These are phyloP conservation scores for Actenoides hombroni DNA, from an alignment of 2,113 vertebrate species.

Conservation along the genomic window DNA sequence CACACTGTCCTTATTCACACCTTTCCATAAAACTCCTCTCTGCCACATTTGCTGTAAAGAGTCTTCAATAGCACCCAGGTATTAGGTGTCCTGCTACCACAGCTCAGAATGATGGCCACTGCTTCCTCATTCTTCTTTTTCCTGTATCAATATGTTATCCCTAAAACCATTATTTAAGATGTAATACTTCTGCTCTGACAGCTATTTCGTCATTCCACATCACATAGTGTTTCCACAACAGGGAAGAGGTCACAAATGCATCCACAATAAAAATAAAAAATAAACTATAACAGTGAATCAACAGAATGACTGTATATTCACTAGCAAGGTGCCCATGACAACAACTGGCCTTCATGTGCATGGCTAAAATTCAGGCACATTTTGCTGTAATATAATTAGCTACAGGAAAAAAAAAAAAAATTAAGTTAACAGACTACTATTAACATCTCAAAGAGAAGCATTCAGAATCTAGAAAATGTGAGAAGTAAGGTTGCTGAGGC, in stretches of 20 bases:
- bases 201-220: background rate
- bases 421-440: background rate
- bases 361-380: background rate
- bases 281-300: background rate
- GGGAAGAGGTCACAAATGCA: background rate
- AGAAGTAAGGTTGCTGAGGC: slow-evolving; percentile 36
- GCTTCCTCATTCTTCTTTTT: background rate
- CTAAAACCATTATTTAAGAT: background rate
- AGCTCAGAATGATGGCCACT: background rate
- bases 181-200: background rate
- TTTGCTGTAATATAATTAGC: background rate
- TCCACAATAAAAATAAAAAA: background rate
- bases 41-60: background rate
- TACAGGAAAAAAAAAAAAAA: background rate
- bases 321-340: background rate
- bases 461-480: background rate
- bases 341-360: background rate
- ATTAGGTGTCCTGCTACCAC: background rate
- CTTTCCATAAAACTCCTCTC: background rate
- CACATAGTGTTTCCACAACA: background rate
- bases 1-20: background rate
- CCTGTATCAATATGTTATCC: background rate
- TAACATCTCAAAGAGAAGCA: slow-evolving; percentile 6
- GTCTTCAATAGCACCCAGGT: background rate
- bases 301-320: background rate